Base-by-base conservation (phyloP, 2,888 invertebrate species). In the Eristalis pertinax region DNA sequence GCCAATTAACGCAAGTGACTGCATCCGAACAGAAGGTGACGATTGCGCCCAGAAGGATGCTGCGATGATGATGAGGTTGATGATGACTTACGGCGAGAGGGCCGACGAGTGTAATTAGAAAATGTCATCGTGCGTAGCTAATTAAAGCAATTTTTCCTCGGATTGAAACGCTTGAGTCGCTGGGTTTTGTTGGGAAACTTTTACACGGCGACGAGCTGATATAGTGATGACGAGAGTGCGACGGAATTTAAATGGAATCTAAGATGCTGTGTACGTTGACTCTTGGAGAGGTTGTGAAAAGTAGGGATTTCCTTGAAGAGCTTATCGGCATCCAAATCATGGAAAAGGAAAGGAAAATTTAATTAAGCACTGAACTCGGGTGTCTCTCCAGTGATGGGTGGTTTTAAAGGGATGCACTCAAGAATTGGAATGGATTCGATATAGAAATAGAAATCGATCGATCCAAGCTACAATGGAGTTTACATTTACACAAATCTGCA, bases 1-100 rank as follows among this genome's bases (percentile, higher is more conserved):
- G 72, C 65, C 72, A 72, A 76, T 82, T 82, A 82, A 67, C 38
- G 60, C 76, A 76, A 82, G 62, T 82, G 82, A 76, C 76, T 82
- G 76, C 82, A 82, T 68, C 50, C 26, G 62, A 80, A 74, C 73
- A 26, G 41, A 41, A 43, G 58, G 24, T 41, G 76, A 76, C 38
- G 74, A 64, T 56, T 50, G 24, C 63, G 75, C 58, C 50, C 43
- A 41, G 13, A 15, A 65, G 19, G 19, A 56, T n/a, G 19, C 19
- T 5, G 19, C 19, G 43, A 19, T 50, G 19, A 19, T 50, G 50
- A 1, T 19, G 50, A 50, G 8, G 50, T 50, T 19, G 50, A 19
- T n/a, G 43, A 50, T n/a, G n/a, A 3, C n/a, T 43, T 2, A 58
- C 5, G 58, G 8, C 2, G 13, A 2, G 60, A 15, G 26, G 60